Conservation (phyloP, 2,888 invertebrate genomes). For the Unio delphinus region DNA sequence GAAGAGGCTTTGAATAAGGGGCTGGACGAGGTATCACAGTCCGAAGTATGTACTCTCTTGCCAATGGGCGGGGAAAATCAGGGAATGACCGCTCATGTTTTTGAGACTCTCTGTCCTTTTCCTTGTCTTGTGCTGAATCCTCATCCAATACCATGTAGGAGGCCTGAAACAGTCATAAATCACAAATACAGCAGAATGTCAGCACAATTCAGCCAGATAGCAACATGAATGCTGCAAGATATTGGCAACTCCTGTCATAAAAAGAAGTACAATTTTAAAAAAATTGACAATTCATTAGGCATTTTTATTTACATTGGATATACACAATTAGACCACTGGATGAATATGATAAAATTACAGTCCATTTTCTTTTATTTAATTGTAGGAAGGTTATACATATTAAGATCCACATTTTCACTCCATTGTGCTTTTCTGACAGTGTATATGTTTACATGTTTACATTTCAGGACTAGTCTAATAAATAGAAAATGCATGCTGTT, state of each 20-base stretch:
- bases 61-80: conserved; percentile 76
- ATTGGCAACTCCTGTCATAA: neutral
- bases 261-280: no score
- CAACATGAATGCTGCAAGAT: neutral
- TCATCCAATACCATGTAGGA: conserved; percentile 73
- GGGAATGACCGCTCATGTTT: conserved; percentile 44
- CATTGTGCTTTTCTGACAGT: no score
- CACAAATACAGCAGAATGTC: neutral
- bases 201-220: neutral
- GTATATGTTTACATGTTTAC: no score
- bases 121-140: conserved; percentile 57
- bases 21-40: conserved; percentile 77
- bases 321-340: no score
- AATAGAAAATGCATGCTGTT: no score
- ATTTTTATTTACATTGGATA: no score
- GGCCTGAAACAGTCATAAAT: conserved; percentile 69
- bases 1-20: conserved; percentile 76
- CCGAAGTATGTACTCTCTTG: conserved; percentile 80
- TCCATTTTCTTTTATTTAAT: no score
- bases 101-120: conserved; percentile 12
- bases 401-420: no score
- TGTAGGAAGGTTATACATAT: no score
- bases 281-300: no score
- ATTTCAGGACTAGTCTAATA: no score
- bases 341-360: no score